Percentiles rank a stretch among this genome's conserved stretches.
These are phyloP conservation scores for Polyodon spathula DNA, from an alignment of 2,113 vertebrate genomes.

Conservation along the genomic window DNA sequence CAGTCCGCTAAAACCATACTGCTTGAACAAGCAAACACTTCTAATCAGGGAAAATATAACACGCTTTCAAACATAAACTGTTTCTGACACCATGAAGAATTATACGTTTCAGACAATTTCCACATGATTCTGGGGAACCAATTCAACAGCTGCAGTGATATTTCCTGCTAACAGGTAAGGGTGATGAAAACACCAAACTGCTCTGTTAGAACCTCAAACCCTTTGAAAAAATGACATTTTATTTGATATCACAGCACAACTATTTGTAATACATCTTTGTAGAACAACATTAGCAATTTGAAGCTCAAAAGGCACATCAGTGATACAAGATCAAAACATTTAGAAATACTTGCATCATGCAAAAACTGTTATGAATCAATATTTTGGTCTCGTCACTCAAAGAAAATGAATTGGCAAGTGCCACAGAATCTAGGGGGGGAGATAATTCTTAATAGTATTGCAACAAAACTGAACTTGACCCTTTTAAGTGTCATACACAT, in stretches of 20 bases:
- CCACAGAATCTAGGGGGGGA: no score
- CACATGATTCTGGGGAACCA: neutral
- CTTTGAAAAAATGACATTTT: neutral
- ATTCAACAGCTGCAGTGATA: neutral
- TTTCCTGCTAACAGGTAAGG: slow-evolving; percentile 4
- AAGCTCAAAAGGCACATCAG: neutral
- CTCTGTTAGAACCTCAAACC: neutral
- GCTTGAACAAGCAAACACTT: neutral
- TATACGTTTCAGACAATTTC: slow-evolving; percentile 9
- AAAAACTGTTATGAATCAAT: no score
- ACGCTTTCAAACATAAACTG: slow-evolving; percentile 1
- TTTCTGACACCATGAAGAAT: slow-evolving; percentile 11
- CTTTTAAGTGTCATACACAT: no score
- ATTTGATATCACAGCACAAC: neutral
- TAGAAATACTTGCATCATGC: no score
- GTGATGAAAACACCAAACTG: neutral
- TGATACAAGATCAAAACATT: no score
- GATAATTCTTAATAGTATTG: no score
- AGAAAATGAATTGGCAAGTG: no score
- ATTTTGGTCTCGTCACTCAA: no score
- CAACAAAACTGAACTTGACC: no score
- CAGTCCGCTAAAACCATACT: neutral
- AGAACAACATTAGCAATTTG: neutral
- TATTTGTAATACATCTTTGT: neutral
- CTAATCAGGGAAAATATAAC: neutral